phyloP scores from a whole-genome alignment of 2,888 invertebrate species.

The Dryobota labecula region DNA sequence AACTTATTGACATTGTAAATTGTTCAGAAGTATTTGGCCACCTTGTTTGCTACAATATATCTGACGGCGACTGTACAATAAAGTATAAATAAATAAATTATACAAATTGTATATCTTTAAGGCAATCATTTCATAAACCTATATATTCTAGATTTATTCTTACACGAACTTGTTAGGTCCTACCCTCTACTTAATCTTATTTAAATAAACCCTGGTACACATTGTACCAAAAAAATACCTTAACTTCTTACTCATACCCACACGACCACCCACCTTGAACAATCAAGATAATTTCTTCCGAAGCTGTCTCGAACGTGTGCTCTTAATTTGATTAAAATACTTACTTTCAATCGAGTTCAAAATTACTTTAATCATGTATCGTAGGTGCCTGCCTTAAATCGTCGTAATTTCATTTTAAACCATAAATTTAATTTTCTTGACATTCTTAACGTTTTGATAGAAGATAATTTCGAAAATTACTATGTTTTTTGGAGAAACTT shows the following conservation, averaged over 20 bases:
- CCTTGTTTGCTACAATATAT: no score
- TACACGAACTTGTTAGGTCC: not conserved
- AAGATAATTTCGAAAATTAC: constrained; percentile 29
- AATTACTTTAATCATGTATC: constrained; percentile 54
- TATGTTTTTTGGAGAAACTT: constrained; percentile 3
- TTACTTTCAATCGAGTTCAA: constrained; percentile 44
- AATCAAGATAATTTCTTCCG: constrained; percentile 48
- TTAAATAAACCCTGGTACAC: not conserved
- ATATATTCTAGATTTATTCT: not conserved
- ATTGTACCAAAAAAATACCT: not conserved
- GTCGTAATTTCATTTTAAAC: constrained; percentile 28
- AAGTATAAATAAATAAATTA: no score
- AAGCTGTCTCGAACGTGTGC: constrained; percentile 40
- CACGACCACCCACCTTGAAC: constrained; percentile 15
- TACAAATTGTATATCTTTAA: not conserved
- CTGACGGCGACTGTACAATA: no score
- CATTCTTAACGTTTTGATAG: constrained; percentile 22
- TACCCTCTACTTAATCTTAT: not conserved
- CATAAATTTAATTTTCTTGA: constrained; percentile 24
- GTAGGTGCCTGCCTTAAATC: constrained; percentile 10
- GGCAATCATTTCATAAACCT: not conserved
- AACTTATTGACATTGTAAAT: no score
- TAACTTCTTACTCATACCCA: not conserved
- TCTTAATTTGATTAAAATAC: constrained; percentile 54
- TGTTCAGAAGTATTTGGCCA: no score